Conservation (phyloP, 2,113 vertebrate species). For the Neogobius melanostomus region DNA sequence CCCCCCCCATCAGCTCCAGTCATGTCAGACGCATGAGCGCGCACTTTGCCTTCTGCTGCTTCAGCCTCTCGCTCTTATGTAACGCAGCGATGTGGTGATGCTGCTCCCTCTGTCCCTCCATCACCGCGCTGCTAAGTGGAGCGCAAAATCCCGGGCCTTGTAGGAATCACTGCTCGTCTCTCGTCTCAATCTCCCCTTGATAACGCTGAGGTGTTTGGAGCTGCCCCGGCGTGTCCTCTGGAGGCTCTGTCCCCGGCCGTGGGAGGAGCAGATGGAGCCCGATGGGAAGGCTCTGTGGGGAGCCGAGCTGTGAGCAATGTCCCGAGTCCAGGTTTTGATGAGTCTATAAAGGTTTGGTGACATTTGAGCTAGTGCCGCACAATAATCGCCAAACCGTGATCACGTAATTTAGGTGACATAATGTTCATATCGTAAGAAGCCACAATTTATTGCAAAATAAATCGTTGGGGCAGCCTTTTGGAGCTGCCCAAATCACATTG, state of each 20-base stretch:
- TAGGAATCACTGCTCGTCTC: slow-evolving; percentile 23
- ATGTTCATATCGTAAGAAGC: too few species aligned
- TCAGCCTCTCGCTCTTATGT: slow-evolving; percentile 47
- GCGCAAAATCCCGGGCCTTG: slow-evolving; percentile 49
- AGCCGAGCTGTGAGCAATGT: not conserved
- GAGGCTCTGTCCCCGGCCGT: slow-evolving; percentile 40
- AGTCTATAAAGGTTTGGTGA: not conserved
- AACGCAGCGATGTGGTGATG: slow-evolving; percentile 39
- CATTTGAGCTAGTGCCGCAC: not conserved
- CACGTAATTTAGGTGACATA: too few species aligned
- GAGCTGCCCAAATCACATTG: too few species aligned
- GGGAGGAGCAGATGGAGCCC: slow-evolving; percentile 54
- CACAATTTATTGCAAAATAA: too few species aligned
- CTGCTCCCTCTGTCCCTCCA: slow-evolving; percentile 24
- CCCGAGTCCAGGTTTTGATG: slow-evolving; percentile 13
- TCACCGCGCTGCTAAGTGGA: slow-evolving; percentile 48
- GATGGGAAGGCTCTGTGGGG: slow-evolving; percentile 23
- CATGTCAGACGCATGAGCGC: slow-evolving; percentile 17
- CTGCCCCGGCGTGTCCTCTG: slow-evolving; percentile 25
- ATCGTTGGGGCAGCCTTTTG: too few species aligned
- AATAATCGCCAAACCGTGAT: too few species aligned
- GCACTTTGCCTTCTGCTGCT: slow-evolving; percentile 22
- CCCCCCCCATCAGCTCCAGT: slow-evolving; percentile 3
- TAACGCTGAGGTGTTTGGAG: slow-evolving; percentile 39
- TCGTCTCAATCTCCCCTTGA: slow-evolving; percentile 1